Evolutionary conservation across 2,797 vertebrate species (phyloP), one percentile per base, ranked within the genome.

Genomic region (Sternarchorhynchus goeldii): DNA sequence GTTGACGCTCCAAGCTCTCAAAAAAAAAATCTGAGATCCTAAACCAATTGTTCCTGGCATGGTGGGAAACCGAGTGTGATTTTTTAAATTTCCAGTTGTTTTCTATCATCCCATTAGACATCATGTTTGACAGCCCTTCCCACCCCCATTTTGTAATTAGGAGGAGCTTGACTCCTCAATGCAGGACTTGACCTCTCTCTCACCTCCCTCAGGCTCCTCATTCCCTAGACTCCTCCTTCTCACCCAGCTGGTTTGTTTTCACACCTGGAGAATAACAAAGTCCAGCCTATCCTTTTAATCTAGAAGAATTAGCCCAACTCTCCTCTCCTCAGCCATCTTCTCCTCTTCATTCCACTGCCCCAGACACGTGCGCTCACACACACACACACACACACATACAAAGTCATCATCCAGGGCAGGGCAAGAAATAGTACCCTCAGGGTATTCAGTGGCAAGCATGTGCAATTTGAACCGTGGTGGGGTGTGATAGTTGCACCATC

Each of bases 181-280:
- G 6, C 25, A 31, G 25, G 21, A 50, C 16, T 34, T 73, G 39
- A 55, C 73, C 57, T 69, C 39, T 50, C 32, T 58, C 12, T 75
- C 2, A 6, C 41, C 64, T 76, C 29, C 32, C 56, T 57, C 16
- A n/a, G 53, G 29, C 45, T 69, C 70, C 58, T 80, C 41, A 14
- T 60, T 18, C 69, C 36, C 41, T 16, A 4, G 58, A 45, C 45
- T 74, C 69, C 32, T 74, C 69, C 31, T 50, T 50, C 45, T 73
- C 39, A 39, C 20, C 14, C 20, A 12, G 32, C 63, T 66, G n/a
- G 56, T 60, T 58, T 77, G 65, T 81, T 76, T 73, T 81, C 55
- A 60, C 79, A 81, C 74, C 74, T 62, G 74, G 36, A 31, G 21
- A 36, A 66, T 65, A 29, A 77, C 57, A 69, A 77, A 60, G 12